Evolutionary conservation across 2,888 invertebrate species (phyloP), one percentile per base, ranked within the genome.

Genomic region (Tenthredo livida): DNA sequence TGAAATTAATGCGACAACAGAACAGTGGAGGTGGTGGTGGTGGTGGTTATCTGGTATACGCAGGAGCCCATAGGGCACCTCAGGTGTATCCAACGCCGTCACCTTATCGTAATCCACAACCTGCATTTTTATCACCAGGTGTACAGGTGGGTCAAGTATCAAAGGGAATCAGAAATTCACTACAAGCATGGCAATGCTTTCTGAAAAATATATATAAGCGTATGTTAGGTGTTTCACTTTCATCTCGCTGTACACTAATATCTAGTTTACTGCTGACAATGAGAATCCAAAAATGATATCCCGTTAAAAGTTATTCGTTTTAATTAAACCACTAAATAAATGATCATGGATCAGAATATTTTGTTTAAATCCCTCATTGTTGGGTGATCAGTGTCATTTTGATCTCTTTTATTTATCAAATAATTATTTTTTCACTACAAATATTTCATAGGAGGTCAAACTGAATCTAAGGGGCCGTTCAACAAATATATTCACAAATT

Each of bases 91-190:
- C 93, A 86, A 91, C 91, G 88, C 91, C 91, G 88, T 93, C 92
- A 87, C 93, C 92, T 86, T 93, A 92, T 90, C 90, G 90, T 90
- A 93, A 92, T 89, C 93, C 93, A 88, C 93, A 93, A 89, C 91
- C 92, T 90, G 93, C 93, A 90, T 93, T 93, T 89, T 92, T 93
- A 90, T 92, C 93, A 87, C 93, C 93, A 86, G 92, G 91, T 89
- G 90, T 91, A 87, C 92, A 93, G 93, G 93, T 92, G 90, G 88
- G 90, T 88, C 25, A 70, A 73, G 50, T 84, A 80, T 83, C 9
- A 33, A 25, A 83, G 7, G 61, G 47, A 67, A n/a, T 67, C 83
- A 47, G 21, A 80, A 33, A 50, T 54, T 33, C 37, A 61, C 3
- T 21, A 25, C 9, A n/a, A 33, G 25, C 58, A 12, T 80, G 25